Conservation (phyloP, 2,888 invertebrate genomes). For the Sinotaia quadrata region DNA sequence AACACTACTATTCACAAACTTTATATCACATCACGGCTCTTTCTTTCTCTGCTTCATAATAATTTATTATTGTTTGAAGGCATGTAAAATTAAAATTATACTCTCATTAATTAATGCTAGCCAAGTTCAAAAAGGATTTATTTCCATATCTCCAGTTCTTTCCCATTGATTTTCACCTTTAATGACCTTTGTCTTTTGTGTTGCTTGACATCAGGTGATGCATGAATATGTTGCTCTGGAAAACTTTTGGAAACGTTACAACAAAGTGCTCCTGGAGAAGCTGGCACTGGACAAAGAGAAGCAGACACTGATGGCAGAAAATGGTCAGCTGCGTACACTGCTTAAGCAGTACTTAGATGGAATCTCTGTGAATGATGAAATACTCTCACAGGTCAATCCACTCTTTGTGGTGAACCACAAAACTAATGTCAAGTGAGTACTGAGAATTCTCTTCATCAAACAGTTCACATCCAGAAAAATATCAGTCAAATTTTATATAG, state of each 20-base stretch:
- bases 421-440: conserved; percentile 70
- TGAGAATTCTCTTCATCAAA: background rate
- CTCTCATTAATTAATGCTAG: too few relatives aligned
- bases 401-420: conserved; percentile 71
- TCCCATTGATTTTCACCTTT: too few relatives aligned
- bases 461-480: background rate
- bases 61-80: too few relatives aligned
- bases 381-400: conserved; percentile 71
- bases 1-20: too few relatives aligned
- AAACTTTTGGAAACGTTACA: conserved; percentile 80
- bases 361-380: conserved; percentile 72
- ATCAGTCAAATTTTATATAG: too few relatives aligned
- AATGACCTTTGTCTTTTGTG: too few relatives aligned
- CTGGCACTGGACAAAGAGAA: conserved; percentile 74
- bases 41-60: too few relatives aligned
- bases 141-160: too few relatives aligned
- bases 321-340: conserved; percentile 74
- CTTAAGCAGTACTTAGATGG: conserved; percentile 73
- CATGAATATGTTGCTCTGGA: conserved; percentile 75
- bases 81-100: too few relatives aligned
- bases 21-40: too few relatives aligned
- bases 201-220: conserved; percentile 68
- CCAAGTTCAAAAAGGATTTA: too few relatives aligned
- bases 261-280: conserved; percentile 76
- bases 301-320: conserved; percentile 75